These are phyloP conservation scores for Sarcophaga carnaria DNA, from an alignment of 2,888 invertebrate species.

Conservation along the genomic window DNA sequence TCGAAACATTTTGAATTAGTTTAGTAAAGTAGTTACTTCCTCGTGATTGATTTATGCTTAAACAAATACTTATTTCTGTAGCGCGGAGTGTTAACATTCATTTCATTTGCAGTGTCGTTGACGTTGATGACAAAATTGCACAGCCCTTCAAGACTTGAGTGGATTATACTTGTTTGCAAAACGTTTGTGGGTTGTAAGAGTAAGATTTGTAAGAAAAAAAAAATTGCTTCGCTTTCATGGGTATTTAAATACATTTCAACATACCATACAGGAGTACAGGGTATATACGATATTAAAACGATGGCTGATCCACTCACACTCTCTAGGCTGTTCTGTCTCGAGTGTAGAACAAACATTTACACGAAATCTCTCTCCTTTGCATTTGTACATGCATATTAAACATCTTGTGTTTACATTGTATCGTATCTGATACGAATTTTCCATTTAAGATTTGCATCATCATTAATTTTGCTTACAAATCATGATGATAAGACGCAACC, in stretches of 20 bases:
- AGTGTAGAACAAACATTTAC: conserved; percentile 48
- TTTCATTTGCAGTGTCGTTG: conserved; percentile 29
- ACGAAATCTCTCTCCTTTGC: conserved; percentile 23
- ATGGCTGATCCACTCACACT: not conserved
- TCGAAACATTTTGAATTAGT: too few species aligned
- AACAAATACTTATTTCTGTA: not conserved
- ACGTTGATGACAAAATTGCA: conserved; percentile 71
- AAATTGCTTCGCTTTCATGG: conserved; percentile 13
- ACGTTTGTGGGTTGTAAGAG: conserved; percentile 45
- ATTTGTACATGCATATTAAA: not conserved
- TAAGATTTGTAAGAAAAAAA: conserved; percentile 20
- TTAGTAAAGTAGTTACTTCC: too few species aligned
- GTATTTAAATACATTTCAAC: conserved; percentile 1
- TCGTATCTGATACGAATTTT: conserved; percentile 59
- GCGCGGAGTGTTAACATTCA: not conserved
- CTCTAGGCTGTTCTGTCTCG: conserved; percentile 60
- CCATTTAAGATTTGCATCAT: conserved; percentile 63
- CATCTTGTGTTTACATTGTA: conserved; percentile 27
- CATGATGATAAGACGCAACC: conserved; percentile 58
- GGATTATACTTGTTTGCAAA: conserved; percentile 75
- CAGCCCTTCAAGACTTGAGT: conserved; percentile 72
- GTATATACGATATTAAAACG: conserved; percentile 9
- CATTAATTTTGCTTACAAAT: conserved; percentile 64
- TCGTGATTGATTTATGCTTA: not conserved
- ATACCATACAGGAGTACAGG: not conserved